Conservation (phyloP, 2,888 invertebrate genomes). For the Anthrax anthrax region DNA sequence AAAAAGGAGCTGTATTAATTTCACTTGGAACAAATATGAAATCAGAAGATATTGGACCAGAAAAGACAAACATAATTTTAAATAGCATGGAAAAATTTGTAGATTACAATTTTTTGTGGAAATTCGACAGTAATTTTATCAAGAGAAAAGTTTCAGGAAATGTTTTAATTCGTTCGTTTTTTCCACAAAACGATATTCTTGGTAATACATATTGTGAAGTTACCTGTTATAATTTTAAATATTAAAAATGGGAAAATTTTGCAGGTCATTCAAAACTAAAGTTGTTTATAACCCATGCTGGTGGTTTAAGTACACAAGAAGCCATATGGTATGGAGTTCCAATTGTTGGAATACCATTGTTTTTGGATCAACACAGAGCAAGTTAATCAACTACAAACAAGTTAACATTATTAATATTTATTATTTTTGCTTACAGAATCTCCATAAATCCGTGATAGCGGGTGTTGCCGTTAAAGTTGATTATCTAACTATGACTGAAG, state of each 20-base stretch:
- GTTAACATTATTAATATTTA: neutral
- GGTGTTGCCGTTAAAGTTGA: conserved; percentile 16
- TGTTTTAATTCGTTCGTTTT: conserved; percentile 34
- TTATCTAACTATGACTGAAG: conserved; percentile 12
- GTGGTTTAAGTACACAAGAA: conserved; percentile 24
- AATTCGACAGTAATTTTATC: conserved; percentile 16
- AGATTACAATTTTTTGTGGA: conserved; percentile 30
- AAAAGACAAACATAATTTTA: conserved; percentile 16
- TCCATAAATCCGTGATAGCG: conserved; percentile 4
- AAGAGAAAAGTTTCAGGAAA: conserved; percentile 27
- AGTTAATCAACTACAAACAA: neutral
- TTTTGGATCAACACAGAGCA: conserved; percentile 20
- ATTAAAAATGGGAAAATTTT: neutral
- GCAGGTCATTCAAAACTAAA: conserved; percentile 20
- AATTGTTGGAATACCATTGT: conserved; percentile 22
- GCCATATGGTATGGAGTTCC: conserved; percentile 25
- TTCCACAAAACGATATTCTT: conserved; percentile 39
- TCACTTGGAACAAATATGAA: conserved; percentile 25
- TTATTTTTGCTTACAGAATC: conserved; percentile 3
- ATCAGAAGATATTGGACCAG: conserved; percentile 10
- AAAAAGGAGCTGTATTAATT: conserved; percentile 25
- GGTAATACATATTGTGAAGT: conserved; percentile 23
- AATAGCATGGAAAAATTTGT: conserved; percentile 19
- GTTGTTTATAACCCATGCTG: conserved; percentile 24
- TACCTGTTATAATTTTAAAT: neutral